A percentile compares a stretch with the other conserved stretches of the same genome.
Conservation (phyloP, 2,888 invertebrate genomes). For the Drosophila ezoana region DNA sequence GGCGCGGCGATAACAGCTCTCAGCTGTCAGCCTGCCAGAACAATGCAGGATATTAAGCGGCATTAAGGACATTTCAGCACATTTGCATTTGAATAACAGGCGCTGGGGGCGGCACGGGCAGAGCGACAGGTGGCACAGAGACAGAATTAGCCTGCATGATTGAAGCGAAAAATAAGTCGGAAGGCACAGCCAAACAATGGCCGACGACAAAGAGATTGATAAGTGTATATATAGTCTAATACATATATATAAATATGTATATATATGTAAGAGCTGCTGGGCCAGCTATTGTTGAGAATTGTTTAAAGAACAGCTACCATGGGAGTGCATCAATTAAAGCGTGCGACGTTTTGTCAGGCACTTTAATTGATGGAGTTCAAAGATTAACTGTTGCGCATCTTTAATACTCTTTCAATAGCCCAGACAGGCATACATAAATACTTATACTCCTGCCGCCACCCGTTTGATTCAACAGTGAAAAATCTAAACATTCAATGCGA, state of each 20-base stretch:
- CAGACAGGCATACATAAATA: neutral
- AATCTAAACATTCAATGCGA: slow-evolving; percentile 73
- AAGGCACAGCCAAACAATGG: slow-evolving; percentile 27
- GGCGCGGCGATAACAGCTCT: slow-evolving; percentile 43
- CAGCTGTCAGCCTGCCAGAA: slow-evolving; percentile 55
- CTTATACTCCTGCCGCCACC: neutral
- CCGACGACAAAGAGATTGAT: slow-evolving; percentile 3
- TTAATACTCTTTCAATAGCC: neutral
- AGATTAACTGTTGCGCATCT: slow-evolving; percentile 64
- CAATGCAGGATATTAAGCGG: slow-evolving; percentile 77
- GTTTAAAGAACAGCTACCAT: slow-evolving; percentile 3
- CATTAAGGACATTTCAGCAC: slow-evolving; percentile 78
- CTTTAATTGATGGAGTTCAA: slow-evolving; percentile 70
- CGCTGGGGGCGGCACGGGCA: neutral
- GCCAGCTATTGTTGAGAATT: slow-evolving; percentile 13
- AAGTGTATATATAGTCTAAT: neutral
- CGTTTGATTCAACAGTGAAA: slow-evolving; percentile 37
- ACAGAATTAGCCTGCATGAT: slow-evolving; percentile 51
- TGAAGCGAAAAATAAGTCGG: slow-evolving; percentile 41
- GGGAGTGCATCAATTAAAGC: slow-evolving; percentile 41
- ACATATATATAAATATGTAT: slow-evolving; percentile 1
- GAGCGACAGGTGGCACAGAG: slow-evolving; percentile 69
- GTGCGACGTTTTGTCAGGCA: slow-evolving; percentile 31
- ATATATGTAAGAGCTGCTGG: neutral
- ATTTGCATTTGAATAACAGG: slow-evolving; percentile 64